These are phyloP conservation scores for Aphaenogaster ashmeadi DNA, from an alignment of 1,140 invertebrate species.

Conservation along the genomic window DNA sequence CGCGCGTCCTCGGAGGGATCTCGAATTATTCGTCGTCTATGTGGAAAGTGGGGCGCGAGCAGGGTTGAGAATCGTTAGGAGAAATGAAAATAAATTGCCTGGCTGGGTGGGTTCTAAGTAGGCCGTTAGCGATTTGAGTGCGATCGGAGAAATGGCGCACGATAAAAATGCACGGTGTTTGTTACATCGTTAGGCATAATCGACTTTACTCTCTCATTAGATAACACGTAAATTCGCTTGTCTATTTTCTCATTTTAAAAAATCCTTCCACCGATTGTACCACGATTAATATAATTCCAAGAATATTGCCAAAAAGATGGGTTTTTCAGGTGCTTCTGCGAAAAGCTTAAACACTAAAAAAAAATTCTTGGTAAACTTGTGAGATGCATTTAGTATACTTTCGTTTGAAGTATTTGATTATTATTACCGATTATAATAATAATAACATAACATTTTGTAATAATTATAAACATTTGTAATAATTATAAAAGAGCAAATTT, in stretches of 20 bases:
- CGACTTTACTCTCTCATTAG: not conserved
- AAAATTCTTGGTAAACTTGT: too few species aligned
- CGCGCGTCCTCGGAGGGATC: not conserved
- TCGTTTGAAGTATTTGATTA: too few species aligned
- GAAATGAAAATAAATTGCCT: constrained; percentile 83
- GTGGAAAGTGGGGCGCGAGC: constrained; percentile 72
- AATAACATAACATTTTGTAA: too few species aligned
- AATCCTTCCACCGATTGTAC: not conserved
- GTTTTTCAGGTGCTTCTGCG: not conserved
- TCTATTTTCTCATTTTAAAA: not conserved
- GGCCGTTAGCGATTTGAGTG: constrained; percentile 48
- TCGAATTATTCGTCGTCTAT: constrained; percentile 59
- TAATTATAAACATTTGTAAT: too few species aligned
- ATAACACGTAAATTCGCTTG: constrained; percentile 5
- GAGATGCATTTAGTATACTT: too few species aligned
- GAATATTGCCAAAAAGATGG: not conserved
- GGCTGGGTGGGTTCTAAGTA: constrained; percentile 63
- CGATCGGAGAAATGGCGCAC: constrained; percentile 73
- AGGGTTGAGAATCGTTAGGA: constrained; percentile 75
- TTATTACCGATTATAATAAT: too few species aligned
- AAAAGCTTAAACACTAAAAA: not conserved
- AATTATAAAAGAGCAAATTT: too few species aligned
- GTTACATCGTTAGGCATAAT: constrained; percentile 56
- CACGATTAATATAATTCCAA: not conserved
- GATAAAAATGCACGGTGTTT: constrained; percentile 77